These are phyloP conservation scores for Cryptoprocta ferox DNA, from an alignment of 2,797 vertebrate genomes.

Conservation along the genomic window DNA sequence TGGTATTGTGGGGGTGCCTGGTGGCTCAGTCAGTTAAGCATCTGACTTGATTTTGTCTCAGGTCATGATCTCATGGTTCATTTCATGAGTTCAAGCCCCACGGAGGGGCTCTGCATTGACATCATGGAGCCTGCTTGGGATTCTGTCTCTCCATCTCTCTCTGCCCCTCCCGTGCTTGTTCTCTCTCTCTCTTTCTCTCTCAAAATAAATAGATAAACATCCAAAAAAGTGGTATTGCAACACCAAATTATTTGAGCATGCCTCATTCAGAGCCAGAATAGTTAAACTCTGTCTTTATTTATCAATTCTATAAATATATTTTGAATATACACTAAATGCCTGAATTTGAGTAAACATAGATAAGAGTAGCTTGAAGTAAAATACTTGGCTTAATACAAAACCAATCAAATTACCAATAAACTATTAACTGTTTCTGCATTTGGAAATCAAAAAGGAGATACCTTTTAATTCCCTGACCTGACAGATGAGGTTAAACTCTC, in stretches of 20 bases:
- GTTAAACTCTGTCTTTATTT: neutral
- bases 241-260: neutral
- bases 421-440: slow-evolving; percentile 7
- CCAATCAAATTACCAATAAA: neutral
- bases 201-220: no score
- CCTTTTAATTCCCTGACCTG: neutral
- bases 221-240: neutral
- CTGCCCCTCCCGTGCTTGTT: no score
- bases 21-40: no score
- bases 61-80: no score
- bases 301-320: neutral
- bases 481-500: neutral
- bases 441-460: neutral
- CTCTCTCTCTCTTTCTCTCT: no score
- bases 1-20: no score
- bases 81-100: no score
- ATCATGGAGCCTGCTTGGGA: no score
- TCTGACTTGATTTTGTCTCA: no score
- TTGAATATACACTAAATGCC: neutral
- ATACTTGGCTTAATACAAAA: neutral
- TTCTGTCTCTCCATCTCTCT: no score
- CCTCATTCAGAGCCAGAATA: neutral
- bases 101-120: no score
- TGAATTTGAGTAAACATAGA: slow-evolving; percentile 18
- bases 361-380: neutral